Conservation (phyloP, 2,113 vertebrate species). For the Oryzias melastigma region DNA sequence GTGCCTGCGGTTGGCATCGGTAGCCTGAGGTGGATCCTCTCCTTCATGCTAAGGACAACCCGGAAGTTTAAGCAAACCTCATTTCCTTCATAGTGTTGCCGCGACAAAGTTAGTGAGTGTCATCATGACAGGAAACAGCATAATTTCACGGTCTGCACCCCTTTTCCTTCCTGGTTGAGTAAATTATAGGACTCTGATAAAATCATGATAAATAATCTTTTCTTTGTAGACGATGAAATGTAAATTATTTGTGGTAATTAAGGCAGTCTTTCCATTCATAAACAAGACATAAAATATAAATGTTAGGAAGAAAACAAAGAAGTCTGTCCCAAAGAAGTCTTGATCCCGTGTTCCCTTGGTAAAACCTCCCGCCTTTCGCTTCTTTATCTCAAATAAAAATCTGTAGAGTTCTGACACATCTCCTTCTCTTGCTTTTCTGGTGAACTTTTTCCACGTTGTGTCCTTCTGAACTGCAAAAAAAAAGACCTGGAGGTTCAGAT, state of each 20-base stretch:
- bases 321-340: constrained; percentile 46
- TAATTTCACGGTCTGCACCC: constrained; percentile 17
- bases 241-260: constrained; percentile 66
- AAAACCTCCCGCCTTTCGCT: constrained; percentile 42
- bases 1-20: constrained; percentile 51
- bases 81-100: constrained; percentile 2
- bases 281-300: constrained; percentile 53
- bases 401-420: constrained; percentile 48
- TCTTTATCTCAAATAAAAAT: constrained; percentile 46
- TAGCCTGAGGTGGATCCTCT: constrained; percentile 53
- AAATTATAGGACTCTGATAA: constrained; percentile 57
- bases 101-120: constrained; percentile 1
- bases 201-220: constrained; percentile 64
- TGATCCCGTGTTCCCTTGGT: constrained; percentile 37
- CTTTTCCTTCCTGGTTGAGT: constrained; percentile 17
- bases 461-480: constrained; percentile 22
- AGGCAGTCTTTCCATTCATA: constrained; percentile 74
- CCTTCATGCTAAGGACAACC: constrained; percentile 34
- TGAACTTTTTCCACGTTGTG: constrained; percentile 35
- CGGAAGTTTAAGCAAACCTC: no score
- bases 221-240: constrained; percentile 65
- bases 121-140: constrained; percentile 13
- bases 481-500: constrained; percentile 22
- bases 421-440: constrained; percentile 25
- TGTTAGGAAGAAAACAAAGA: constrained; percentile 45